Evolutionary conservation across 2,113 vertebrate species (phyloP).

Genomic region (Otolemur garnettii): DNA sequence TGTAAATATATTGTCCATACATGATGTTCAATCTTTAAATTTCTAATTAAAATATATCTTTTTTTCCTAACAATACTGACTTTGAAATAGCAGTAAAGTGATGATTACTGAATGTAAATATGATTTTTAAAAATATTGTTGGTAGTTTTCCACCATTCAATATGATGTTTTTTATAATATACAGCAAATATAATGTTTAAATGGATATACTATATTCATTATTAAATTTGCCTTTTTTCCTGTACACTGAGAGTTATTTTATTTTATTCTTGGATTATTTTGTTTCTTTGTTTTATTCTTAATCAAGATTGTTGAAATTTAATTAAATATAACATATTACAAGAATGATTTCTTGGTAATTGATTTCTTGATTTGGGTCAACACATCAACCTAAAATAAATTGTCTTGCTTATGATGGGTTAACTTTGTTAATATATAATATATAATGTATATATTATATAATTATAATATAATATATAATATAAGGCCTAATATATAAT

Average conservation of each 20-base stretch:
- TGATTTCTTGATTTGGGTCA: background rate
- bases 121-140: background rate
- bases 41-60: background rate
- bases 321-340: background rate
- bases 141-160: background rate
- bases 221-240: background rate
- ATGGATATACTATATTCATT: background rate
- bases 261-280: background rate
- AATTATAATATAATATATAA: background rate
- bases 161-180: background rate
- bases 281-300: background rate
- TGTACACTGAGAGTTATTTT: background rate
- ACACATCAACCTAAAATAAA: too few species aligned
- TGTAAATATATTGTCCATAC: too few species aligned
- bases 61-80: background rate
- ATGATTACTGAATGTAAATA: background rate
- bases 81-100: background rate
- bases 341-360: background rate
- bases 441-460: background rate
- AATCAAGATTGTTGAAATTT: background rate
- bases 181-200: too few species aligned
- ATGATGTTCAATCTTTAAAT: background rate
- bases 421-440: background rate
- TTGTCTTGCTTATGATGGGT: background rate
- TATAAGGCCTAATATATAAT: background rate